Conservation (phyloP, 2,113 vertebrate genomes). For the Balaeniceps rex region DNA sequence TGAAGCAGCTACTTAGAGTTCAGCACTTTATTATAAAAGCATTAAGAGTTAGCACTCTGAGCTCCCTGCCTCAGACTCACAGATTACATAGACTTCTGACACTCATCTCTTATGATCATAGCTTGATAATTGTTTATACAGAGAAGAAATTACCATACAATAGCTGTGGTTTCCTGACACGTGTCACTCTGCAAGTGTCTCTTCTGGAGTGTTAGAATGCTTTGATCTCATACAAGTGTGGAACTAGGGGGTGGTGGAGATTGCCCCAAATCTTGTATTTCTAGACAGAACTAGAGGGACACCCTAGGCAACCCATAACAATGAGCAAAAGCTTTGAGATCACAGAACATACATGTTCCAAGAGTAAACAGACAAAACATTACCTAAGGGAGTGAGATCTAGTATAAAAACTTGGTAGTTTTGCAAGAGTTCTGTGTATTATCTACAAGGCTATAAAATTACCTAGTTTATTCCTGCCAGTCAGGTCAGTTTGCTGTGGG, state of each 20-base stretch:
- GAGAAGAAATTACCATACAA: neutral
- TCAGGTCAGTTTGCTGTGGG: neutral
- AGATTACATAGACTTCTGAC: neutral
- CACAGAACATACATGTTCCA: neutral
- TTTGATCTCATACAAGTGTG: neutral
- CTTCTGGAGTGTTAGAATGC: neutral
- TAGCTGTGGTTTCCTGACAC: neutral
- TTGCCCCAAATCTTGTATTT: neutral
- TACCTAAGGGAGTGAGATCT: neutral
- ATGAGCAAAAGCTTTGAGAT: neutral
- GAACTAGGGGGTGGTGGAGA: neutral
- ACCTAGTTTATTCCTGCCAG: neutral
- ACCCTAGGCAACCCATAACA: neutral
- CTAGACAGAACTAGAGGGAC: neutral
- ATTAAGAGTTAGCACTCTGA: neutral
- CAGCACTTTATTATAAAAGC: neutral
- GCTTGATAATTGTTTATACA: neutral
- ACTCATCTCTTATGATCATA: neutral
- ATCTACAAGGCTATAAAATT: neutral
- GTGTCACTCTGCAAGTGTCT: neutral
- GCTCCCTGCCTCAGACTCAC: neutral
- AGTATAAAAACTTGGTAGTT: neutral
- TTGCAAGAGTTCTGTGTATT: neutral
- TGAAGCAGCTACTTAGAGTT: neutral
- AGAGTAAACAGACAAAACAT: neutral